phyloP scores from a whole-genome alignment of 2,888 invertebrate species.

The Blastobasis lacticolella region DNA sequence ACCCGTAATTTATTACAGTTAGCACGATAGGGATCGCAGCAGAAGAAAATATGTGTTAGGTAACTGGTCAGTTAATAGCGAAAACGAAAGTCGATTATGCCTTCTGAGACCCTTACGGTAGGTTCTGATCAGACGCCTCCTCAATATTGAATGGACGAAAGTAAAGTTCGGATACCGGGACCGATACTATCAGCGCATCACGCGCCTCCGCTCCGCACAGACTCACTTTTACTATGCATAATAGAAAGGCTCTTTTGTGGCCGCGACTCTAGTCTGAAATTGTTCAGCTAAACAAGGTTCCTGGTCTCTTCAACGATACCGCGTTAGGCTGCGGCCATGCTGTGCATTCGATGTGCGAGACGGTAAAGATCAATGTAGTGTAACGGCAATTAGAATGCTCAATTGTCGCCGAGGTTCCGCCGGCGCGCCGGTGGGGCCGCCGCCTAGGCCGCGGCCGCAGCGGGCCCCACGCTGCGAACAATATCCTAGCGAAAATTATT shows the following conservation, averaged over 20 bases:
- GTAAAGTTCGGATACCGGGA: slow-evolving; percentile 22
- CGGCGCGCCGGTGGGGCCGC: slow-evolving; percentile 3
- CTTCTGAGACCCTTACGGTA: slow-evolving; percentile 19
- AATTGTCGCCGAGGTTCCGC: background rate
- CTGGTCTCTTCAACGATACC: too few relatives aligned
- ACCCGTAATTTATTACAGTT: too few relatives aligned
- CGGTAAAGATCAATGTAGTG: background rate
- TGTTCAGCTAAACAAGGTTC: background rate
- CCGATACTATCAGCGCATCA: slow-evolving; percentile 24
- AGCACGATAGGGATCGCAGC: slow-evolving; percentile 5
- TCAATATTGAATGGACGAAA: slow-evolving; percentile 28
- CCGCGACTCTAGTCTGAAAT: background rate
- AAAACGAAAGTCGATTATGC: slow-evolving; percentile 30
- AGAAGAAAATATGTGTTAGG: slow-evolving; percentile 13
- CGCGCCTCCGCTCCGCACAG: slow-evolving; percentile 1
- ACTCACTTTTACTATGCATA: slow-evolving; percentile 1
- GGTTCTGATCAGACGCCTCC: slow-evolving; percentile 17
- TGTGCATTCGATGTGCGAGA: background rate
- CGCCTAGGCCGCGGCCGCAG: slow-evolving; percentile 13
- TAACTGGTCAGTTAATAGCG: slow-evolving; percentile 17
- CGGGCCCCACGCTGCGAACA: slow-evolving; percentile 57
- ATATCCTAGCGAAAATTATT: slow-evolving; percentile 65
- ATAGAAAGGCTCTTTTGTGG: background rate
- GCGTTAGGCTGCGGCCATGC: too few relatives aligned
- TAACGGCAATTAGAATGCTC: background rate